Evolutionary conservation across 2,113 vertebrate genomes (phyloP).

Genomic region (Aldabrachelys gigantea): DNA sequence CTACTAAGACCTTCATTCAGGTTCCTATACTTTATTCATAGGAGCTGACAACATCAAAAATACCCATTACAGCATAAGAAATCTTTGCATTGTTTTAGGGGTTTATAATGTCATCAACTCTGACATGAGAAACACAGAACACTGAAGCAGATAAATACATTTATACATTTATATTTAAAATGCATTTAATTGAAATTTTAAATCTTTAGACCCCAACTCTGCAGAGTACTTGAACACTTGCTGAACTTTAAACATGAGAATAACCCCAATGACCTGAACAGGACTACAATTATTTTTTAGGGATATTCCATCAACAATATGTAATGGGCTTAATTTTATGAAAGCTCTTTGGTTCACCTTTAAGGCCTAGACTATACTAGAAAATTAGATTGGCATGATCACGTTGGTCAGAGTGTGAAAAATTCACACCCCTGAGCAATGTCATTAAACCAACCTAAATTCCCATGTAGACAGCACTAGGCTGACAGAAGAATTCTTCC

Average conservation of each 20-base stretch:
- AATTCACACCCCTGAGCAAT: no score
- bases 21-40: neutral
- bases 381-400: no score
- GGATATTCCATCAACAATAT: neutral
- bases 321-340: neutral
- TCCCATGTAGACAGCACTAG: no score
- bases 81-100: fast-evolving
- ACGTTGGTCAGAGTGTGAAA: no score
- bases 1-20: neutral
- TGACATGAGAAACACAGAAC: neutral
- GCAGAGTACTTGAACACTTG: neutral
- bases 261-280: no score
- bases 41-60: neutral
- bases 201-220: neutral
- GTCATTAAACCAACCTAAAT: no score
- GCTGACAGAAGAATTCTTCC: no score
- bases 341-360: neutral
- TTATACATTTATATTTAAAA: fast-evolving
- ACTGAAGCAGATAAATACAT: fast-evolving
- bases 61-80: neutral
- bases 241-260: no score
- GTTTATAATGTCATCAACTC: neutral
- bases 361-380: no score
- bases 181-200: neutral
- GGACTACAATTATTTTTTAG: neutral